Conservation (phyloP, 2,113 vertebrate species). For the Brienomyrus longianalis region DNA sequence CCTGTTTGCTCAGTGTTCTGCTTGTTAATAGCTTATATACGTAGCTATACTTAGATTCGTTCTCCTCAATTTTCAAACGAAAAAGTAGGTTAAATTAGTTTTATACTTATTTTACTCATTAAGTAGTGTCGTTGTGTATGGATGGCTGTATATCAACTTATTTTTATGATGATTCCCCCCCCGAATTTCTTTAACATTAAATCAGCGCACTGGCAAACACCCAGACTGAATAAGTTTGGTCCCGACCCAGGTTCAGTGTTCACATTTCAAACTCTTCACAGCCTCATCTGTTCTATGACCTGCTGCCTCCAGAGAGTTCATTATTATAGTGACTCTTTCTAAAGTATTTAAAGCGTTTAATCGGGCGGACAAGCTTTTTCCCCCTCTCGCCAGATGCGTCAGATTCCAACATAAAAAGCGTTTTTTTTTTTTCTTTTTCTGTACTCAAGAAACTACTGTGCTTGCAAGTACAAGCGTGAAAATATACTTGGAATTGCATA, state of each 20-base stretch:
- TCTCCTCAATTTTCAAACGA: background rate
- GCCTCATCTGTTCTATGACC: constrained; percentile 34
- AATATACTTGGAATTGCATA: background rate
- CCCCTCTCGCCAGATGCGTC: background rate
- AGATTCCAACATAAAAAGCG: background rate
- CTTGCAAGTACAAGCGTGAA: background rate
- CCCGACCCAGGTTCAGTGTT: background rate
- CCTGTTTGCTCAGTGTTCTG: background rate
- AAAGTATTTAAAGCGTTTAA: constrained; percentile 26
- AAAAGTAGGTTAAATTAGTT: background rate
- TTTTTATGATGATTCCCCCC: background rate
- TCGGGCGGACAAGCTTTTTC: constrained; percentile 13
- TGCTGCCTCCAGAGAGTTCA: constrained; percentile 23
- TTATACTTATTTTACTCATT: background rate
- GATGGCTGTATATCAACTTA: background rate
- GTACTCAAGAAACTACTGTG: constrained; percentile 1
- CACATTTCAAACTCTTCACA: constrained; percentile 20
- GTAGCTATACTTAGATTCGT: background rate
- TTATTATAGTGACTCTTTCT: constrained; percentile 28
- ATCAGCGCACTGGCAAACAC: background rate
- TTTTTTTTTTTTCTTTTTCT: background rate
- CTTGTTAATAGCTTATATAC: background rate
- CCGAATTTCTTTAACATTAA: background rate
- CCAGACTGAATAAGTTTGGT: background rate
- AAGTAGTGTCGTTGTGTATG: background rate